Conservation (phyloP, 2,888 invertebrate genomes). For the Phalera bucephala region DNA sequence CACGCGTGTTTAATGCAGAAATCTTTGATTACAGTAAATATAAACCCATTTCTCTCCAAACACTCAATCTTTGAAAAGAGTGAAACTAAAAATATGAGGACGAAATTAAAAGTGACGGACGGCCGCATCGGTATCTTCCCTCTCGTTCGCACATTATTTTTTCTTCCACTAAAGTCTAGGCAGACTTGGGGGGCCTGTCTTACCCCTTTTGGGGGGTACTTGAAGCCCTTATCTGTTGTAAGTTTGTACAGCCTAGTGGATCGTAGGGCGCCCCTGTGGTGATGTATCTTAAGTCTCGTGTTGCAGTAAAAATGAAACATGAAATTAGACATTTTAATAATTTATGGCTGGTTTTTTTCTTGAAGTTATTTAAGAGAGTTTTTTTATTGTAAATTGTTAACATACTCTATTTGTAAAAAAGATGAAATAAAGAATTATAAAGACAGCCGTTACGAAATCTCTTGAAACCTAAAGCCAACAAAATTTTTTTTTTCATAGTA, state of each 20-base stretch:
- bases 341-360: too few species aligned
- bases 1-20: too few species aligned
- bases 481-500: too few species aligned
- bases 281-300: slow-evolving; percentile 76
- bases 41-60: too few species aligned
- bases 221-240: slow-evolving; percentile 79
- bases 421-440: too few species aligned
- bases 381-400: too few species aligned
- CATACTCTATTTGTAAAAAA: too few species aligned
- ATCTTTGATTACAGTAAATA: too few species aligned
- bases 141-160: slow-evolving; percentile 67
- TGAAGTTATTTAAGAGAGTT: too few species aligned
- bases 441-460: too few species aligned
- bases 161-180: slow-evolving; percentile 75
- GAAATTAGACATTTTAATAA: neutral
- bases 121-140: slow-evolving; percentile 37
- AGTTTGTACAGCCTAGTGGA: slow-evolving; percentile 81
- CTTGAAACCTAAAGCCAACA: too few species aligned
- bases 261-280: slow-evolving; percentile 77
- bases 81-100: slow-evolving; percentile 29
- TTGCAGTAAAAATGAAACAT: slow-evolving; percentile 35
- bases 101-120: slow-evolving; percentile 28
- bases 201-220: slow-evolving; percentile 82
- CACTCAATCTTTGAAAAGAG: too few species aligned
- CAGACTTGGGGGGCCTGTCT: slow-evolving; percentile 73